Evolutionary conservation across 2,797 vertebrate genomes (phyloP).

Genomic region (Lepus oiostolus): DNA sequence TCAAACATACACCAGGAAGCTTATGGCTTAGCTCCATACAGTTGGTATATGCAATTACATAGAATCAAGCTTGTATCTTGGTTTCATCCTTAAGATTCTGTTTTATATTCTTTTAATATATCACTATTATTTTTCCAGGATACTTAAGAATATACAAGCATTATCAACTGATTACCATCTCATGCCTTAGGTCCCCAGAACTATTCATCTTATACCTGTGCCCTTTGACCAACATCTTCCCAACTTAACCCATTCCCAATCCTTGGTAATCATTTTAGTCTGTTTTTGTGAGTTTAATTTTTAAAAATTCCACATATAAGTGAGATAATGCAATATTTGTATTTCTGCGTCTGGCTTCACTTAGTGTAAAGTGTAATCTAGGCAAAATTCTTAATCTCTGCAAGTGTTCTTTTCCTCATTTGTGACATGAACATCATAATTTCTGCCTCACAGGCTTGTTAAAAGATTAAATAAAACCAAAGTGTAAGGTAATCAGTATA

Average conservation of each 20-base stretch:
- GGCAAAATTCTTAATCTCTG: neutral
- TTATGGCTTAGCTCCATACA: neutral
- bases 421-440: neutral
- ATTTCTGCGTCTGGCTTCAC: neutral
- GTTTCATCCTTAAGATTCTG: neutral
- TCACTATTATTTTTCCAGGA: neutral
- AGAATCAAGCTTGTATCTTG: neutral
- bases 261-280: neutral
- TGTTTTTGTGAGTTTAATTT: neutral
- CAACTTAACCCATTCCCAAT: neutral
- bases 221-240: neutral
- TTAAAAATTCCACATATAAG: neutral
- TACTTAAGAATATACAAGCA: neutral
- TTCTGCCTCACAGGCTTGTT: neutral
- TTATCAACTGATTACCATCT: neutral
- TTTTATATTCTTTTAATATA: neutral
- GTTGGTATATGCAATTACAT: neutral
- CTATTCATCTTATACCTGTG: neutral
- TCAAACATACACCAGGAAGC: neutral
- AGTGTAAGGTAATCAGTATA: neutral
- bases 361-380: neutral
- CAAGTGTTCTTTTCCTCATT: neutral
- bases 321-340: neutral
- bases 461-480: neutral
- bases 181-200: neutral